Conservation (phyloP, 2,888 invertebrate genomes). For the Gymnocheta viridis region DNA sequence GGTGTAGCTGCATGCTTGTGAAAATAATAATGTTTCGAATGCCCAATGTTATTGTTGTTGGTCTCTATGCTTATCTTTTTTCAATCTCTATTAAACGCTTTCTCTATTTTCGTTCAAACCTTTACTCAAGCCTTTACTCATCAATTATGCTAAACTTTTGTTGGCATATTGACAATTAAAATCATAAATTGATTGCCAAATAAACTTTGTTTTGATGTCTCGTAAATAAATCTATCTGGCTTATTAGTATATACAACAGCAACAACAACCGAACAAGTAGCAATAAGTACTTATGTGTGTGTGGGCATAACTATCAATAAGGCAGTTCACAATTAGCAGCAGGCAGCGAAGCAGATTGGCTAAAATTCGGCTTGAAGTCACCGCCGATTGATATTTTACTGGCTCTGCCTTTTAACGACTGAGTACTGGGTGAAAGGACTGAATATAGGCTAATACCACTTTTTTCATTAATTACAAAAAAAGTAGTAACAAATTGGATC, state of each 20-base stretch:
- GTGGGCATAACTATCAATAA: too few species aligned
- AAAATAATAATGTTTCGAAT: not conserved
- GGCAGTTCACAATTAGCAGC: too few species aligned
- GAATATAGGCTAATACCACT: too few species aligned
- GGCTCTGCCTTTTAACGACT: too few species aligned
- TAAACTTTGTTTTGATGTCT: conserved; percentile 58
- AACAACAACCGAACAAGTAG: conserved; percentile 4
- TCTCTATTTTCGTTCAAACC: not conserved
- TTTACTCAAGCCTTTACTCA: conserved; percentile 1
- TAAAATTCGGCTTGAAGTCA: too few species aligned
- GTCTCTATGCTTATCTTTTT: not conserved
- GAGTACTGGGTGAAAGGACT: too few species aligned
- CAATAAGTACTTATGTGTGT: not conserved
- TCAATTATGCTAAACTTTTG: conserved; percentile 54
- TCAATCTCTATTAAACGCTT: not conserved
- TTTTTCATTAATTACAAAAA: too few species aligned
- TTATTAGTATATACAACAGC: conserved; percentile 40
- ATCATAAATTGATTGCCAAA: conserved; percentile 61
- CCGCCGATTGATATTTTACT: too few species aligned
- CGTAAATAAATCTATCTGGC: conserved; percentile 47
- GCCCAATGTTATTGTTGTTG: not conserved
- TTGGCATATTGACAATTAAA: conserved; percentile 62
- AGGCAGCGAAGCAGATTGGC: too few species aligned
- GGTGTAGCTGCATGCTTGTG: not conserved
- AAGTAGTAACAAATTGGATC: too few species aligned